Evolutionary conservation across 2,888 invertebrate genomes (phyloP).

Genomic region (Monopis laevigella): DNA sequence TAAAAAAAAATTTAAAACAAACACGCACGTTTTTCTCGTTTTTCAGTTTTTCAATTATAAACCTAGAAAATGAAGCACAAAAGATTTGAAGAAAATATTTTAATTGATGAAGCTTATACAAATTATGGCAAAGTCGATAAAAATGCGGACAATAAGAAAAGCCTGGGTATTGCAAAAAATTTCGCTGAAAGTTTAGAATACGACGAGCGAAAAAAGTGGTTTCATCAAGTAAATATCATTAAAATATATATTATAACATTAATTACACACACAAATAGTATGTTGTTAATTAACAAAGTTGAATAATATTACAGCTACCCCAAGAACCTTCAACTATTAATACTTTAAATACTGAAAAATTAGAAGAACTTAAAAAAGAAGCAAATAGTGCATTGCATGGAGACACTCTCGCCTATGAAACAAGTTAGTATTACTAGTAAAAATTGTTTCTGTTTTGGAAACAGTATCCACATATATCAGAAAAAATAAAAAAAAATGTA

Average conservation of each 20-base stretch:
- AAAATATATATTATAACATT: constrained; percentile 10
- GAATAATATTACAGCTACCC: constrained; percentile 34
- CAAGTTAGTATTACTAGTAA: constrained; percentile 48
- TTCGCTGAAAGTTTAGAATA: constrained; percentile 59
- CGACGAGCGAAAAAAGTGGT: constrained; percentile 71
- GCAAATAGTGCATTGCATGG: constrained; percentile 73
- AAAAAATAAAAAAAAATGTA: no score
- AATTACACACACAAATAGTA: background rate
- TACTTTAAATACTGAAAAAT: constrained; percentile 55
- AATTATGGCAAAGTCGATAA: constrained; percentile 48
- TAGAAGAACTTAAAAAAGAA: constrained; percentile 70
- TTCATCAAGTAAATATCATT: constrained; percentile 57
- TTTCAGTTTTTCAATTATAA: no score
- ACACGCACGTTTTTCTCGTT: no score
- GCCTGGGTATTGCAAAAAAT: constrained; percentile 52
- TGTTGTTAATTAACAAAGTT: background rate
- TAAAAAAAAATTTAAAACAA: no score
- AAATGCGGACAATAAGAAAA: constrained; percentile 55
- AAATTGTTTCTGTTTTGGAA: background rate
- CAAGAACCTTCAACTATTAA: constrained; percentile 49
- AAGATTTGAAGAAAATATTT: constrained; percentile 59
- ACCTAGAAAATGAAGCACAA: constrained; percentile 64
- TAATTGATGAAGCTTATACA: constrained; percentile 57
- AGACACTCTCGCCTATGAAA: constrained; percentile 70
- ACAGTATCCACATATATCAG: no score